Conservation (phyloP, 2,113 vertebrate genomes). For the Tringa solitaria region DNA sequence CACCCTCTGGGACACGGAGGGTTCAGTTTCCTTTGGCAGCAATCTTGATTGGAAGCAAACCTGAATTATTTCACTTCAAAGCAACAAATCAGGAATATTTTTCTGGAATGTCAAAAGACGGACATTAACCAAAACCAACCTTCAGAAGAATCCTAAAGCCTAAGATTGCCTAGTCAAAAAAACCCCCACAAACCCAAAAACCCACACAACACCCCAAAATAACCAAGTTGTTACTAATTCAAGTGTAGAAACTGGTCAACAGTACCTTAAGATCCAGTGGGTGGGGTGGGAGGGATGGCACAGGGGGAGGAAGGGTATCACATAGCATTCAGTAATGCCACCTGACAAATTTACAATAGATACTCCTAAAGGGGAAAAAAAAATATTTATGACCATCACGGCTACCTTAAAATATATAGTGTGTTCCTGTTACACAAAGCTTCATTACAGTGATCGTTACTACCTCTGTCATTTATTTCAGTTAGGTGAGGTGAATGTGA, state of each 20-base stretch:
- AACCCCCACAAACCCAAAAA: too few species aligned
- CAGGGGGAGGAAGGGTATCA: background rate
- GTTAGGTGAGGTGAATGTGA: background rate
- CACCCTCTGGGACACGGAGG: background rate
- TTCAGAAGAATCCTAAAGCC: background rate
- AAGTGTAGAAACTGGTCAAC: background rate
- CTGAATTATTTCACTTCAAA: conserved; percentile 1
- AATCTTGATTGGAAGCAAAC: background rate
- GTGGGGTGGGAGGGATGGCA: background rate
- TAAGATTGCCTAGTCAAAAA: background rate
- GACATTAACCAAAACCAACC: background rate
- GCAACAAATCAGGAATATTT: background rate
- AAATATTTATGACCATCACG: background rate
- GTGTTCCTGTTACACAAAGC: background rate
- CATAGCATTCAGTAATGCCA: background rate
- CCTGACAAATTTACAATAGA: background rate
- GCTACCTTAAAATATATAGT: background rate
- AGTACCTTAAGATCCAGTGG: background rate
- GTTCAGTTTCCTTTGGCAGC: background rate
- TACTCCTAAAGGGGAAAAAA: background rate
- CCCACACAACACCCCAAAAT: background rate
- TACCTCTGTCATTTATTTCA: background rate
- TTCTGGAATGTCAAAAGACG: background rate
- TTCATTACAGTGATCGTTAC: background rate
- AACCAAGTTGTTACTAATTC: background rate